phyloP scores from a whole-genome alignment of 2,888 invertebrate species.

The Drosophila mulleri region DNA sequence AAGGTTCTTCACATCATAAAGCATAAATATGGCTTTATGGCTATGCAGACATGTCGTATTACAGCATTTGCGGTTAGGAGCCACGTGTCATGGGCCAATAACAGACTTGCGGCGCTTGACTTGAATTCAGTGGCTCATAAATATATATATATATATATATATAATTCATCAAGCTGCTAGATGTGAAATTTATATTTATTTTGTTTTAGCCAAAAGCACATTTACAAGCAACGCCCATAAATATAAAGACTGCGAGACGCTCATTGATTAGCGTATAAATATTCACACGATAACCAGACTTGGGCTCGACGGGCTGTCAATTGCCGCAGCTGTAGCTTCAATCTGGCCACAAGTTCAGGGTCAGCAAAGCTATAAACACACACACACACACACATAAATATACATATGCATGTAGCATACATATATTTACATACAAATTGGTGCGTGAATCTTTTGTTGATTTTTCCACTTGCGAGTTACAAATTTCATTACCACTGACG shows the following conservation, averaged over 20 bases:
- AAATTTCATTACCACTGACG: conserved; percentile 21
- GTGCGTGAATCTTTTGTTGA: conserved; percentile 44
- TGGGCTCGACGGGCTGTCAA: conserved; percentile 27
- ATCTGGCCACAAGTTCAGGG: conserved; percentile 66
- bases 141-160: conserved; percentile 3
- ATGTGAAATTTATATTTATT: conserved; percentile 33
- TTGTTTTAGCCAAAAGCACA: conserved; percentile 27
- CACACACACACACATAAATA: neutral
- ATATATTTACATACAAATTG: conserved; percentile 5
- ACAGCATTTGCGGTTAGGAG: conserved; percentile 28
- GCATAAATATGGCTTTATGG: conserved; percentile 43
- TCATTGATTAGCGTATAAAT: conserved; percentile 73
- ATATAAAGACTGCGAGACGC: conserved; percentile 27
- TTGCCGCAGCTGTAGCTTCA: conserved; percentile 14
- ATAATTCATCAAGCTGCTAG: conserved; percentile 27
- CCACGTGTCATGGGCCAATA: conserved; percentile 48
- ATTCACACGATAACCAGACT: conserved; percentile 54
- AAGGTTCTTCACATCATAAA: conserved; percentile 7
- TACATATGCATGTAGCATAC: neutral
- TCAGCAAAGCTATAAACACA: conserved; percentile 31
- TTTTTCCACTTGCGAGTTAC: conserved; percentile 55
- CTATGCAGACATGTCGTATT: conserved; percentile 5
- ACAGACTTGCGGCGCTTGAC: conserved; percentile 10
- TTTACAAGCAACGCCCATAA: conserved; percentile 49
- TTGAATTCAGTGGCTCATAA: conserved; percentile 20